Evolutionary conservation across 2,113 vertebrate genomes (phyloP).

Genomic region (Lampris incognitus): DNA sequence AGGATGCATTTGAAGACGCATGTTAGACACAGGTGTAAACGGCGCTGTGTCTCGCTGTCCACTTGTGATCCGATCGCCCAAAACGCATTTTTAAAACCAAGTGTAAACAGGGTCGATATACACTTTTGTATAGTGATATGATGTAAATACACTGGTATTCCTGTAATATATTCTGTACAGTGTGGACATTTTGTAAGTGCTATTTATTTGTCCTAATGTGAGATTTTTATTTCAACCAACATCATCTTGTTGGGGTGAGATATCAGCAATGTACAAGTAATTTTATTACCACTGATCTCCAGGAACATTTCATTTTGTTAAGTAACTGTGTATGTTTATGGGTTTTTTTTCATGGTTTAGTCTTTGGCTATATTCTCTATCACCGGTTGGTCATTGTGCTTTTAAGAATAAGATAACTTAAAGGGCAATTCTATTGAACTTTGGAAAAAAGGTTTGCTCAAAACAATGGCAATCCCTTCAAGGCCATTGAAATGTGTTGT

Average conservation of each 20-base stretch:
- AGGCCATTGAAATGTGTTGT: background rate
- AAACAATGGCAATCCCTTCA: too few species aligned
- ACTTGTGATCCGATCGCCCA: too few species aligned
- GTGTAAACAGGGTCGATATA: background rate
- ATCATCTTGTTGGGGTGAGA: background rate
- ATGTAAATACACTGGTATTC: conserved; percentile 40
- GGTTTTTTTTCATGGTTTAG: background rate
- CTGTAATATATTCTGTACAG: conserved; percentile 69
- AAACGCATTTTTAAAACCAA: too few species aligned
- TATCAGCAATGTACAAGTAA: conserved; percentile 24
- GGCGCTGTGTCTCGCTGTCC: too few species aligned
- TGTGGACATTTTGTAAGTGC: conserved; percentile 8
- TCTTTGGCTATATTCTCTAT: conserved; percentile 14
- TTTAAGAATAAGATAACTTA: too few species aligned
- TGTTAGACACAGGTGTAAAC: too few species aligned
- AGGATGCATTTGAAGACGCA: too few species aligned
- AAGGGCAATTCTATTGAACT: too few species aligned
- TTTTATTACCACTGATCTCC: conserved; percentile 10
- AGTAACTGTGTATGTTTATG: conserved; percentile 13
- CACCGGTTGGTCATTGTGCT: too few species aligned
- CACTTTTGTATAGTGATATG: conserved; percentile 48
- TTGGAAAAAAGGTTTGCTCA: too few species aligned
- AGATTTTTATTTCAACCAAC: conserved; percentile 21
- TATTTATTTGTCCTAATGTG: conserved; percentile 70
- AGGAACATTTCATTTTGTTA: conserved; percentile 29